A percentile compares a stretch with the other conserved stretches of the same genome.
These are phyloP conservation scores for Caloenas nicobarica DNA, from an alignment of 2,113 vertebrate genomes.

Conservation along the genomic window DNA sequence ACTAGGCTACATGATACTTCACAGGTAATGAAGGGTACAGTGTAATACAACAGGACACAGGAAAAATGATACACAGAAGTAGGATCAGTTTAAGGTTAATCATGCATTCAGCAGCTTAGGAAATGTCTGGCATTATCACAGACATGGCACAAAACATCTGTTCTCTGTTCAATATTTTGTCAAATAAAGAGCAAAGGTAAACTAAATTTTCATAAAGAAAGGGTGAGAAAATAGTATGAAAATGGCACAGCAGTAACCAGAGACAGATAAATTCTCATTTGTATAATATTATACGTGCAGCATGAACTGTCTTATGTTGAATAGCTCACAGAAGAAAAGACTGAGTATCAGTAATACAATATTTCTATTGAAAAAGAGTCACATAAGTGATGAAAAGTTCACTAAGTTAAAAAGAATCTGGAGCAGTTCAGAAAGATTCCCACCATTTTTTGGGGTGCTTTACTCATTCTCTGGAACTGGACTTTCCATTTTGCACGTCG, in stretches of 20 bases:
- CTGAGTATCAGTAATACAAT: neutral
- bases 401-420: neutral
- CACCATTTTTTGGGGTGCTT: neutral
- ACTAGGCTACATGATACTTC: neutral
- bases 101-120: constrained; percentile 18
- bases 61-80: neutral
- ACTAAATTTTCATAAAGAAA: neutral
- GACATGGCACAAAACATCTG: constrained; percentile 5
- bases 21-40: neutral
- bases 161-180: neutral
- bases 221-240: neutral
- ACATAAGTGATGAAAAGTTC: neutral
- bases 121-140: constrained; percentile 15
- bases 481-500: neutral
- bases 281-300: neutral
- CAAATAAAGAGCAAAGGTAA: neutral
- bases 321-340: neutral
- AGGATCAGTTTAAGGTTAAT: constrained; percentile 39
- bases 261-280: neutral
- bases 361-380: neutral
- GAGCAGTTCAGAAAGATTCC: neutral
- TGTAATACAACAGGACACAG: neutral
- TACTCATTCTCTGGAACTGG: neutral
- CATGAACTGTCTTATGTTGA: neutral
- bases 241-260: neutral